Conservation (phyloP, 92 coral and sea anemone genomes). For the Parazoanthus swiftii region DNA sequence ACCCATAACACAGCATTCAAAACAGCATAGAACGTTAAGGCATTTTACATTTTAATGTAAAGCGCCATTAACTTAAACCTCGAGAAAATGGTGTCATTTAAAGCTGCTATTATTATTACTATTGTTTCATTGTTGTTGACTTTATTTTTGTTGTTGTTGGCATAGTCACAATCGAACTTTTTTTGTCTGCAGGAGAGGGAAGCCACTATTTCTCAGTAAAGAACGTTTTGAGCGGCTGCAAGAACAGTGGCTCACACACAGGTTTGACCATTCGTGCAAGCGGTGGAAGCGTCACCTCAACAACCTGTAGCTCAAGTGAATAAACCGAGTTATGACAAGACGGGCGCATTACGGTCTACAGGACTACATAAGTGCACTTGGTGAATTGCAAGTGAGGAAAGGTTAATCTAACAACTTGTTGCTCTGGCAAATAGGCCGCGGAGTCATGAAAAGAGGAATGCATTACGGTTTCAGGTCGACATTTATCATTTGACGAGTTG, state of each 20-base stretch:
- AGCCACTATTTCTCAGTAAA: slow-evolving; percentile 85
- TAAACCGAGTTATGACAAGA: too few species aligned
- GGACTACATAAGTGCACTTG: too few species aligned
- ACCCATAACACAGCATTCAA: background rate
- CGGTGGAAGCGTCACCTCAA: slow-evolving; percentile 87
- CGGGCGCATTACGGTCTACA: too few species aligned
- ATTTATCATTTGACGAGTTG: background rate
- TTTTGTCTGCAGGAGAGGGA: slow-evolving; percentile 80
- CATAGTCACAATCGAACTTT: background rate
- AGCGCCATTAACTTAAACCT: too few species aligned
- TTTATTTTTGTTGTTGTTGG: too few species aligned
- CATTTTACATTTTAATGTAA: background rate
- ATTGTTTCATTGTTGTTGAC: too few species aligned
- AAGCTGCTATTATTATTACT: too few species aligned
- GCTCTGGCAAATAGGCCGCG: background rate
- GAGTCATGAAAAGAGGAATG: too few species aligned
- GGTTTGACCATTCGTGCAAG: slow-evolving; percentile 93
- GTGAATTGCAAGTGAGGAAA: background rate
- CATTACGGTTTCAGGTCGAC: too few species aligned
- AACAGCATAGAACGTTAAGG: background rate
- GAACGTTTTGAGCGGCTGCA: slow-evolving; percentile 88
- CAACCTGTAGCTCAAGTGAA: slow-evolving; percentile 47
- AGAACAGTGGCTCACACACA: slow-evolving; percentile 97
- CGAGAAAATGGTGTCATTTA: too few species aligned
- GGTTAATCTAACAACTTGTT: background rate